Base-by-base conservation (phyloP, 2,888 invertebrate species). In the Steinernema hermaphroditum region DNA sequence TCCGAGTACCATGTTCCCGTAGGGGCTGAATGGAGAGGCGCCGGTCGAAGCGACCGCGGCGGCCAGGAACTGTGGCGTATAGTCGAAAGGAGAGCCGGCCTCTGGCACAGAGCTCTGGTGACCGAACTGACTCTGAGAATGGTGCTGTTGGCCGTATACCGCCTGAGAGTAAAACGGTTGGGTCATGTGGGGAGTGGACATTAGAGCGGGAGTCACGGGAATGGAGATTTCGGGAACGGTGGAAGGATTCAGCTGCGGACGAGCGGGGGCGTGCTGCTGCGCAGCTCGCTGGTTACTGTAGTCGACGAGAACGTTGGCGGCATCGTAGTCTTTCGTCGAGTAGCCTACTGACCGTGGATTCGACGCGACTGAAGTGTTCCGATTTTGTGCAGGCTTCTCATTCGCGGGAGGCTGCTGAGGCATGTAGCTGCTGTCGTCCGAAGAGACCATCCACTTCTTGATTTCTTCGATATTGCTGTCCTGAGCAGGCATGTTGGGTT, bases 401-500 rank as follows among this genome's bases (percentile, higher is more conserved):
- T 24, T 24, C 9, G 22, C 16, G 6, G 62, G 16, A 32, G 62
- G 16, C 32, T 22, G 62, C 32, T 29, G 32, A 16, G 37, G 37
- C 6, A 16, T 16, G 62, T 29, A 62, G 62, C 32, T n/a, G n/a
- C n/a, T 62, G 34, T 62, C 62, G 62, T 43, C 46, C 14, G 69
- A 37, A 19, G 69, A 46, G n/a, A 41, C 69, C 46, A 44, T 46
- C 46, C 46, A 43, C 43, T 43, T 37, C 44, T 85, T 87, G 41
- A 86, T 86, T 62, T 87, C 87, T 57, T 86, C 86, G 46, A 87
- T 75, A 57, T 82, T 94, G 62, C 32, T 94, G 62, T 62, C 62
- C 34, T 32, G 32, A 4, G 29, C 54, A 16, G 54, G 54, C 22
- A 62, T 29, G 29, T 62, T 75, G 78, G 98, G 97, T 89, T 98